phyloP scores from a whole-genome alignment of 2,888 invertebrate species.

The Muschampia plurimacula region DNA sequence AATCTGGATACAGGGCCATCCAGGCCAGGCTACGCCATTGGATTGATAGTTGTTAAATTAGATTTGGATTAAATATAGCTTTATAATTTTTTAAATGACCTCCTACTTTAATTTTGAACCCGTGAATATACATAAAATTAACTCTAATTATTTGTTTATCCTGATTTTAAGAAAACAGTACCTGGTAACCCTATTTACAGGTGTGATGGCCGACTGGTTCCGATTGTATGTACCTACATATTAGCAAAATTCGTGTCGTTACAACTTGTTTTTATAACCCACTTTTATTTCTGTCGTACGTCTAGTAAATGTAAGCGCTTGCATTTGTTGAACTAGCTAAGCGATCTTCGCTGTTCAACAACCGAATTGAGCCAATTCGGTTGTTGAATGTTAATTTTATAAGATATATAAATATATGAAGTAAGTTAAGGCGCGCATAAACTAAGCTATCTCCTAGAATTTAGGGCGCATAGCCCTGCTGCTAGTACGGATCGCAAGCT shows the following conservation, averaged over 20 bases:
- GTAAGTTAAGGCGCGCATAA: too few relatives aligned
- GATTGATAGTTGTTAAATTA: too few relatives aligned
- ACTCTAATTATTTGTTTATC: not conserved
- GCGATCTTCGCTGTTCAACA: not conserved
- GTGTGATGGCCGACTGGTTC: slow-evolving; percentile 73
- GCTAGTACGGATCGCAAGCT: too few relatives aligned
- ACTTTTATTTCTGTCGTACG: slow-evolving; percentile 55
- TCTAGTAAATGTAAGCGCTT: slow-evolving; percentile 40
- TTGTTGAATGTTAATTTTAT: not conserved
- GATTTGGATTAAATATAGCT: too few relatives aligned
- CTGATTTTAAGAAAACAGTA: not conserved
- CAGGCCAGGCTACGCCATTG: too few relatives aligned
- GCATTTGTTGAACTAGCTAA: not conserved
- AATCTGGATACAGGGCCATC: too few relatives aligned
- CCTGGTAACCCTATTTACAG: slow-evolving; percentile 51
- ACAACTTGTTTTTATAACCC: slow-evolving; percentile 73
- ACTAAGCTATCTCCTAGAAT: too few relatives aligned
- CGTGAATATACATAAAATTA: too few relatives aligned
- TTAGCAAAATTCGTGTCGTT: slow-evolving; percentile 78
- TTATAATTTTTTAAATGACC: too few relatives aligned
- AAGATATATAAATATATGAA: too few relatives aligned
- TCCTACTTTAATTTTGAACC: too few relatives aligned
- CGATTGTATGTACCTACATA: slow-evolving; percentile 52
- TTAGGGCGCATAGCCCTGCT: too few relatives aligned
- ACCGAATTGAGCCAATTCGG: not conserved